Evolutionary conservation across 2,888 invertebrate genomes (phyloP).

Genomic region (Cheilosia urbana): DNA sequence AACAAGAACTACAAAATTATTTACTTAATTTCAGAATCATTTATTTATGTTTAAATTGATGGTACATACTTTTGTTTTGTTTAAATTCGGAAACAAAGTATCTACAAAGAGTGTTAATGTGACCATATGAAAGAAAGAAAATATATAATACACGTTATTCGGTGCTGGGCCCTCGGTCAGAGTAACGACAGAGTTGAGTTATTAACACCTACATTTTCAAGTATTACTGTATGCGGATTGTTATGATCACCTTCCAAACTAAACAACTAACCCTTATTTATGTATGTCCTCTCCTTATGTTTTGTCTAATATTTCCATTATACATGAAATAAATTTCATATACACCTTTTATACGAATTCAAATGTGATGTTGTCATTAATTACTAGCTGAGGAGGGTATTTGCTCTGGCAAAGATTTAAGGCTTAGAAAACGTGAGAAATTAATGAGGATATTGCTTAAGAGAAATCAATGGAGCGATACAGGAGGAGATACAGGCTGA

Average conservation of each 20-base stretch:
- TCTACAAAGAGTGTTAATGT: conserved; percentile 37
- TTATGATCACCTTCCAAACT: conserved; percentile 38
- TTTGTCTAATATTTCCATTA: conserved; percentile 75
- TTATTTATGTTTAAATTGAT: conserved; percentile 54
- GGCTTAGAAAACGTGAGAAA: too few species aligned
- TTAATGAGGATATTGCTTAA: too few species aligned
- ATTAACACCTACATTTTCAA: conserved; percentile 56
- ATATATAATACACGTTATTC: conserved; percentile 24
- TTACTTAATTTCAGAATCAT: conserved; percentile 69
- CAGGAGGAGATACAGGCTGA: too few species aligned
- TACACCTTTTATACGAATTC: conserved; percentile 67
- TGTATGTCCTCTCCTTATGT: conserved; percentile 60
- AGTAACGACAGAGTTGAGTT: conserved; percentile 37
- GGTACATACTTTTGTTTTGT: conserved; percentile 30
- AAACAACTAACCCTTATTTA: conserved; percentile 64
- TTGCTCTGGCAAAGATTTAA: background rate
- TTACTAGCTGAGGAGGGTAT: background rate
- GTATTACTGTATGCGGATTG: conserved; percentile 68
- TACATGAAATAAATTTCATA: conserved; percentile 70
- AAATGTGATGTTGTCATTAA: conserved; percentile 25
- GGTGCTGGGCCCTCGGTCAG: conserved; percentile 27
- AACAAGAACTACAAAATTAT: conserved; percentile 62
- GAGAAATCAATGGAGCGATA: too few species aligned
- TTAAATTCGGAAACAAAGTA: conserved; percentile 44
- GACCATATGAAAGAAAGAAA: conserved; percentile 27